These are phyloP conservation scores for Xiphorhynchus elegans DNA, from an alignment of 2,113 vertebrate genomes.

Conservation along the genomic window DNA sequence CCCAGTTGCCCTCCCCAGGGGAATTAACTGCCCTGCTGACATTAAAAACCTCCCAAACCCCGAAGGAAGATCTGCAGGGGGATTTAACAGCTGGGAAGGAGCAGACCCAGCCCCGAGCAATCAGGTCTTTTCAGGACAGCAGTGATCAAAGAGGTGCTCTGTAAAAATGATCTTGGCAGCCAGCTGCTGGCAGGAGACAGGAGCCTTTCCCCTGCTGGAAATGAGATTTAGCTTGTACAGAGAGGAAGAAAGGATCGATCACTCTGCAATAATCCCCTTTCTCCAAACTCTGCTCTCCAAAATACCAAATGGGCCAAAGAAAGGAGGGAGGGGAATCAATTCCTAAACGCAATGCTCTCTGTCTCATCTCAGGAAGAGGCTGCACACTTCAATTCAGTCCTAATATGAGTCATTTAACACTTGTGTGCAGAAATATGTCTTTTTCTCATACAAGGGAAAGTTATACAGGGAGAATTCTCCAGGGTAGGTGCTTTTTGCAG, in stretches of 20 bases:
- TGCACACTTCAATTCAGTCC: neutral
- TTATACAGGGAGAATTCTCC: neutral
- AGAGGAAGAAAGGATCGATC: neutral
- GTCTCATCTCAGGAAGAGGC: neutral
- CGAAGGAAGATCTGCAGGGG: neutral
- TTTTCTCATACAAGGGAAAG: neutral
- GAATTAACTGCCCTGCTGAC: neutral
- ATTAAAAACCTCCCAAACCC: neutral
- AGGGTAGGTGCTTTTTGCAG: neutral
- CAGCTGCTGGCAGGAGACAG: neutral
- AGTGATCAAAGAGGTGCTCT: neutral
- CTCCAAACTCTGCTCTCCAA: neutral
- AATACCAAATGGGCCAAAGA: neutral
- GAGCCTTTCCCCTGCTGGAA: neutral
- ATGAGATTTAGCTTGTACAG: neutral
- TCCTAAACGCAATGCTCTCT: neutral
- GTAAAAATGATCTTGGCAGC: neutral
- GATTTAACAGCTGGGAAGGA: conserved; percentile 10
- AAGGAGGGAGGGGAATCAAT: neutral
- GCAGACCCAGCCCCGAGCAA: neutral
- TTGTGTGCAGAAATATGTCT: neutral
- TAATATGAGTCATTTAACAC: neutral
- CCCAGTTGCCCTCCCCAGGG: neutral
- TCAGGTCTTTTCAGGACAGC: conserved; percentile 35
- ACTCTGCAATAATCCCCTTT: neutral